Base-by-base conservation (phyloP, 2,888 invertebrate species). In the Neoscelio sp. region DNA sequence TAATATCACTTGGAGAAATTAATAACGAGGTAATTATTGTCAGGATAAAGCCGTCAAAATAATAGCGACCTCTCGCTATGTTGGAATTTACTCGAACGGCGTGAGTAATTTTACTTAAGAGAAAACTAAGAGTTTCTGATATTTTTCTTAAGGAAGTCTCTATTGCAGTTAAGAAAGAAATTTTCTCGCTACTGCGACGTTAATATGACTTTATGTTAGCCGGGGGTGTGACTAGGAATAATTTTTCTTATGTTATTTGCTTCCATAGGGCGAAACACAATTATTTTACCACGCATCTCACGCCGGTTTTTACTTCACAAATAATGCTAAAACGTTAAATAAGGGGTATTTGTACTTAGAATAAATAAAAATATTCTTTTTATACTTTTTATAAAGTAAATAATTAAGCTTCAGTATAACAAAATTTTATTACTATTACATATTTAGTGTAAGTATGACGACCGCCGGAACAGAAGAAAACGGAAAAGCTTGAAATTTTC, bases 81-180 rank as follows among this genome's bases (percentile, higher is more conserved):
- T n/a, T n/a, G n/a, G n/a, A n/a, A n/a, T 73, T 64, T 26, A 54
- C 52, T 35, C 40, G 56, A 15, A 46, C 54, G 35, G 48, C 50
- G 38, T 44, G 42, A 46, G 58, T 64, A 76, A 64, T 64, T 76
- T 64, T 54, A 58, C 64, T 56, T 64, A 62, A 46, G 54, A 60
- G 50, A 42, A 33, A 12, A 52, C 15, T 50, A 10, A 4, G 44
- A 33, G 28, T 54, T 28, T 18, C 52, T 54, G 70, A 48, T 70
- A 76, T 76, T 76, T 76, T 70, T 64, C 70, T 76, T 76, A 70
- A 58, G 50, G 30, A 71, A 77, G 70, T 71, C 77, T 77, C 71
- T 71, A 71, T 71, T 65, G 77, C 60, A 71, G 65, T 77, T 77
- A 71, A 77, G 65, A 77, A 71, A 77, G 77, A 77, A 77, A 77